Percentiles rank a stretch among this genome's conserved stretches.
These are phyloP conservation scores for Lacerta bilineata DNA, from an alignment of 2,797 vertebrate species.

Conservation along the genomic window DNA sequence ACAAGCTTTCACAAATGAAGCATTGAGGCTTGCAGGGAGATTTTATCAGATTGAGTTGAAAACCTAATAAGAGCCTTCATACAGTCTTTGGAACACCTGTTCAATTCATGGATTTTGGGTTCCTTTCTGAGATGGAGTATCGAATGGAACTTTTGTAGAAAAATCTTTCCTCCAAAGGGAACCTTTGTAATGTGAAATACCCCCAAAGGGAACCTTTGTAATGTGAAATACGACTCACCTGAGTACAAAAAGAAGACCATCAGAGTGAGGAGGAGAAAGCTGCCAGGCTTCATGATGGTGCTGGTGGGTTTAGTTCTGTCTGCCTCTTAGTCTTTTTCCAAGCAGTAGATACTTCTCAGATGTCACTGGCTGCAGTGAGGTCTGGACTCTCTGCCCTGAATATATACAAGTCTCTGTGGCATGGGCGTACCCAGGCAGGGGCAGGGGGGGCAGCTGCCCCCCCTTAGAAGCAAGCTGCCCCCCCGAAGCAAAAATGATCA, in stretches of 20 bases:
- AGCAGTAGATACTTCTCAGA: neutral
- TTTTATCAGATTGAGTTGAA: no score
- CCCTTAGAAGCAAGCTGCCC: no score
- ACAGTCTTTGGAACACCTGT: no score
- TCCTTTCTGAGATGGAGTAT: no score
- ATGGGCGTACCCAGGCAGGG: no score
- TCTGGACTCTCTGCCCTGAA: neutral
- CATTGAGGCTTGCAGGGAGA: no score
- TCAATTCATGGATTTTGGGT: no score
- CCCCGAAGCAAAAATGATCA: no score
- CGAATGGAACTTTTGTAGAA: no score
- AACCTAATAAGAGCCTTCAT: no score
- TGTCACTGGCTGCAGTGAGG: neutral
- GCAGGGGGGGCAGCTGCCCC: no score
- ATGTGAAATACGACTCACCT: neutral
- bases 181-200: neutral
- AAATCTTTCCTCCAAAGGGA: neutral
- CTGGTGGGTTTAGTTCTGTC: neutral
- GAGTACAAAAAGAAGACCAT: neutral
- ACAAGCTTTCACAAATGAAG: no score
- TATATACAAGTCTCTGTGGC: neutral
- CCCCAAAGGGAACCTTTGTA: neutral
- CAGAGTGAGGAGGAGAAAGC: neutral
- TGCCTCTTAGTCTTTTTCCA: neutral
- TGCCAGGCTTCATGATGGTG: neutral